Conservation (phyloP, 2,797 vertebrate species). For the Falco berigora region DNA sequence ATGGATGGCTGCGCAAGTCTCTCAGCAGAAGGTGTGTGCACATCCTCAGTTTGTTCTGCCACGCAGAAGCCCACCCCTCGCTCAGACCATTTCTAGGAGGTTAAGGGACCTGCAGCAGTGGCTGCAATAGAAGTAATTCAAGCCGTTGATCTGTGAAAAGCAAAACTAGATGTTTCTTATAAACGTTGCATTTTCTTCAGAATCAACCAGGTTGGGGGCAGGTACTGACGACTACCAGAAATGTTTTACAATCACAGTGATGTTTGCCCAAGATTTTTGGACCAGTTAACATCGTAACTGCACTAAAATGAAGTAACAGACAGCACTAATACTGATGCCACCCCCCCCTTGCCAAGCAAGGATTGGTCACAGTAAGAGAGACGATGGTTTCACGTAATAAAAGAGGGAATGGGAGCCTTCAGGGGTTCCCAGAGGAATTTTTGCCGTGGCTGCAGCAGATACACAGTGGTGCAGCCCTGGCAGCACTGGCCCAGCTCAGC, state of each 20-base stretch:
- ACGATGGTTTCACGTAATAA: not conserved
- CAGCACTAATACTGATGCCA: not conserved
- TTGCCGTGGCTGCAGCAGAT: not conserved
- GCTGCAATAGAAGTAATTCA: not conserved
- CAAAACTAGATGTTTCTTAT: not conserved
- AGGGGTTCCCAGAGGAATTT: not conserved
- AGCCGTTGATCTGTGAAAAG: not conserved
- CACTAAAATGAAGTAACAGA: not conserved
- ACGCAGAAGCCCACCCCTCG: not conserved
- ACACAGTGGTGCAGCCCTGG: accelerated
- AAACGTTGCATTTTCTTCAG: not conserved
- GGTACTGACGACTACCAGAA: not conserved
- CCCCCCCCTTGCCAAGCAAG: not conserved
- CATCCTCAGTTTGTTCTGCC: not conserved
- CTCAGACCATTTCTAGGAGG: not conserved
- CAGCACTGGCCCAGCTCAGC: accelerated
- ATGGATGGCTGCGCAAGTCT: not conserved
- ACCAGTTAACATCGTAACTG: not conserved
- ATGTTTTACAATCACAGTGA: not conserved
- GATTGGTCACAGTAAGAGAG: not conserved
- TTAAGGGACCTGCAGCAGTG: not conserved
- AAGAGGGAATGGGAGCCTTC: not conserved
- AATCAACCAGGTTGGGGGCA: not conserved
- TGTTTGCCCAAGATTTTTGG: not conserved
- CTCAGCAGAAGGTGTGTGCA: not conserved